Evolutionary conservation across 64 coral and sea anemone species (phyloP), one percentile per base, ranked within the genome.

Genomic region (Montipora cactus): DNA sequence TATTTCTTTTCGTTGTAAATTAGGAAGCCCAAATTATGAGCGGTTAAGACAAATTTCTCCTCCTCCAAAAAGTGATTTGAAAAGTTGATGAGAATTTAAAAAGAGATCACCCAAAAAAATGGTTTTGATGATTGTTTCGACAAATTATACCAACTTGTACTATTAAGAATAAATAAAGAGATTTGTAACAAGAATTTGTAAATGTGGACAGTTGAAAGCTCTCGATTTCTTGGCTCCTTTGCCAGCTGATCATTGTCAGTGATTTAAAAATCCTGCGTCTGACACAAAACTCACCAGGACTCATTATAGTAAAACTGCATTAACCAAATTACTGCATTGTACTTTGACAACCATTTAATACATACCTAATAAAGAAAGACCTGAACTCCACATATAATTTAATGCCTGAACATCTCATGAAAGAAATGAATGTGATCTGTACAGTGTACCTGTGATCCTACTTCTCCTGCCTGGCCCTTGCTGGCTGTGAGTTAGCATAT

Each of bases 371-470:
- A 68, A 68, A 68, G 66, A 68, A 18, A 68, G 66, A 68, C 19
- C 19, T 68, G 66, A 14, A 20, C 66, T 68, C 66, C 16, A 13
- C 66, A 18, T 68, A 53, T 1, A 53, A 53, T 1, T 64, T 12
- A 64, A 64, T 21, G n/a, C 70, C 66, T 74, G 21, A 74, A 64
- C 59, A 53, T 53, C 51, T 53, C 51, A 53, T 53, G 66, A 68
- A 68, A 68, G 19, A 68, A 68, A 74, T 74, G 19, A 66, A 44
- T 51, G 22, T 48, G 21, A 88, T 45, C 71, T 51, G 18, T 25
- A 76, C 10, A 76, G 5, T 62, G 69, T 68, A 92, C 90, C 90
- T 84, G 90, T 92, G 59, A 76, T 85, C 80, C 85, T 91, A 67
- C 90, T 92, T 47, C 81, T 81, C 53, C 80, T 61, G 19, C 90